Base-by-base conservation (phyloP, 2,113 vertebrate genomes). In the Periophthalmus modestus region DNA sequence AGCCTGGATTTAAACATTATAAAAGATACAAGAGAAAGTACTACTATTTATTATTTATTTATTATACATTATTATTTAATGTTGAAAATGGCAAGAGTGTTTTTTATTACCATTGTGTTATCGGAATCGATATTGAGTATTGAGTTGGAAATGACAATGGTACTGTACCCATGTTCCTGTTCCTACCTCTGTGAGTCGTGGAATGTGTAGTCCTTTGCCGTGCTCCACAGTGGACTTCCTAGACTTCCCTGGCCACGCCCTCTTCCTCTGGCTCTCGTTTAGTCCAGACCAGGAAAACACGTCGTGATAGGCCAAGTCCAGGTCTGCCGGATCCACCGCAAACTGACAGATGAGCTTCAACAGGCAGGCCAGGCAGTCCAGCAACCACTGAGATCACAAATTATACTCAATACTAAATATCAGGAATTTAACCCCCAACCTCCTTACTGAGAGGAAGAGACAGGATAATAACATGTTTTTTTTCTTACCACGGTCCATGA, bases 271-370 rank as follows among this genome's bases (percentile, higher is more conserved):
- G 73, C 92, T 94, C 85, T 99, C 98, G 0, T 95, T 93, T 55
- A 98, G 92, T 74, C 97, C 95, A 48, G 97, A 97, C 98, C 98
- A 99, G 85, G 98, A 96, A 88, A 99, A 99, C 57, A 99, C 96
- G 78, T 99, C 97, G 0, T 98, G 97, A 75, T 98, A 99, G 85
- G 98, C 97, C 85, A 99, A 91, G 87, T 99, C 98, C 89, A 99
- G 88, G 85, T 99, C 97, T 0, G 96, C 95, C 0, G 98, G 97
- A 86, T 99, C 98, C 87, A 99, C 96, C 1, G 97, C 98, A 88
- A 99, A 99, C 92, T 99, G 98, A 91, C 97, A 99, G 88, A 99
- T 97, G 72, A 99, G 91, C 93, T 99, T 99, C 89, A 99, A 94
- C 87, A 99, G 94, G 86, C 98, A 99, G 55, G 98, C 98, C 69